phyloP scores from a whole-genome alignment of 2,797 vertebrate genomes.

The Xyrichtys novacula region DNA sequence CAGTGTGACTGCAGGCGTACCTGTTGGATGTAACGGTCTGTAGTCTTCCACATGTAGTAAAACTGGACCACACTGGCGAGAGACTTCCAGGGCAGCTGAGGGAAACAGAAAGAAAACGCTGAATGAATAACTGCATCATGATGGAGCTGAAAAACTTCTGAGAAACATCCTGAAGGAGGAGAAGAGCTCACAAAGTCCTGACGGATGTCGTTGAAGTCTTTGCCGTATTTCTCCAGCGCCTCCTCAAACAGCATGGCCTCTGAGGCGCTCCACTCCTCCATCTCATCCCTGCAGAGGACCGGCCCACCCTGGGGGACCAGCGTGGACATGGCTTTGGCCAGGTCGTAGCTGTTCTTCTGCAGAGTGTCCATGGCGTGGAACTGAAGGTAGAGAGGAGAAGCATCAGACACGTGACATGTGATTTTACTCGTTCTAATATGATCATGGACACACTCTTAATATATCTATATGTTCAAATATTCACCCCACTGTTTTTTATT shows the following conservation, averaged over 20 bases:
- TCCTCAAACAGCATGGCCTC: constrained; percentile 98
- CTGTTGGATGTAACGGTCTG: constrained; percentile 98
- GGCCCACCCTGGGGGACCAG: constrained; percentile 96
- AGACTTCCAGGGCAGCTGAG: constrained; percentile 97
- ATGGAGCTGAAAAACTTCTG: too few relatives aligned
- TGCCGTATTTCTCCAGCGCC: constrained; percentile 95
- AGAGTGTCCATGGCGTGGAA: constrained; percentile 97
- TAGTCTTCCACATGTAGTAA: constrained; percentile 99
- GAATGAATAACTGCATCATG: too few relatives aligned
- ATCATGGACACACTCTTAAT: too few relatives aligned
- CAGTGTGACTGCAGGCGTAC: constrained; percentile 65
- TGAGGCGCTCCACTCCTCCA: constrained; percentile 98
- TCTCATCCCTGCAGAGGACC: constrained; percentile 95
- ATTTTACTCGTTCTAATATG: too few relatives aligned
- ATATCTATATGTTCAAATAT: too few relatives aligned
- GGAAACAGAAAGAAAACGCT: not conserved
- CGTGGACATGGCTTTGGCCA: constrained; percentile 95
- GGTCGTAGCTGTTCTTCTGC: constrained; percentile 92
- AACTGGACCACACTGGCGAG: constrained; percentile 98
- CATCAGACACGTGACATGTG: not conserved
- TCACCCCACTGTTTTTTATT: too few relatives aligned
- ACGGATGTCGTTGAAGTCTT: constrained; percentile 96
- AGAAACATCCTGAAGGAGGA: not conserved
- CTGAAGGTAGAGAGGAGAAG: constrained; percentile 50
- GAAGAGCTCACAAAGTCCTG: constrained; percentile 92